Conservation (phyloP, 1,140 invertebrate species). For the Dreissena polymorpha region DNA sequence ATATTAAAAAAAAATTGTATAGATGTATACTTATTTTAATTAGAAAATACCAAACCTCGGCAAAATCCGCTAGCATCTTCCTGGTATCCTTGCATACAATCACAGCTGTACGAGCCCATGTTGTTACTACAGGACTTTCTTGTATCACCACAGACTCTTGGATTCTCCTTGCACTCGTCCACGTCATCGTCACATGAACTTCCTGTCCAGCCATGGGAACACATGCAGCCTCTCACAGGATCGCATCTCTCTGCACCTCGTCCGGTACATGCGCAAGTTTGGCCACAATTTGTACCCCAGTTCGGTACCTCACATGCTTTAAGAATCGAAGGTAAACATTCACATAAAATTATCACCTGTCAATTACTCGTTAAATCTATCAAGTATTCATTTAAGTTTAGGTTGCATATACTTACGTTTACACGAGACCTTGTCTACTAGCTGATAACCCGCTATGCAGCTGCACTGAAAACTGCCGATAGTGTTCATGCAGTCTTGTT, state of each 20-base stretch:
- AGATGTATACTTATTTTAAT: too few relatives aligned
- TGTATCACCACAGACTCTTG: constrained; percentile 1
- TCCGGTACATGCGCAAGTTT: constrained; percentile 32
- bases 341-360: too few relatives aligned
- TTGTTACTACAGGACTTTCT: constrained; percentile 22
- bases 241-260: constrained; percentile 28
- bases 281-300: constrained; percentile 22
- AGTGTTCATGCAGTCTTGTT: constrained; percentile 8
- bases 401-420: neutral
- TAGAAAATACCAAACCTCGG: neutral
- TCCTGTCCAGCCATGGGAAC: constrained; percentile 30
- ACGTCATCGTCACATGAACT: constrained; percentile 32
- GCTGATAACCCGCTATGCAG: constrained; percentile 17
- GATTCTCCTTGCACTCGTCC: constrained; percentile 3
- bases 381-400: too few relatives aligned
- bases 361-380: too few relatives aligned
- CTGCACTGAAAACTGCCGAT: constrained; percentile 17
- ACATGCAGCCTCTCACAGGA: constrained; percentile 31
- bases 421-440: neutral
- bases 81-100: constrained; percentile 12
- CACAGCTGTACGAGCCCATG: constrained; percentile 22
- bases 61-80: neutral
- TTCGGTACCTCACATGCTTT: too few relatives aligned
- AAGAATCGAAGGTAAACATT: too few relatives aligned
- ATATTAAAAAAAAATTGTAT: too few relatives aligned